A percentile compares a stretch with the other conserved stretches of the same genome.
phyloP scores from a whole-genome alignment of 2,888 invertebrate genomes.

The Troides oblongomaculatus region DNA sequence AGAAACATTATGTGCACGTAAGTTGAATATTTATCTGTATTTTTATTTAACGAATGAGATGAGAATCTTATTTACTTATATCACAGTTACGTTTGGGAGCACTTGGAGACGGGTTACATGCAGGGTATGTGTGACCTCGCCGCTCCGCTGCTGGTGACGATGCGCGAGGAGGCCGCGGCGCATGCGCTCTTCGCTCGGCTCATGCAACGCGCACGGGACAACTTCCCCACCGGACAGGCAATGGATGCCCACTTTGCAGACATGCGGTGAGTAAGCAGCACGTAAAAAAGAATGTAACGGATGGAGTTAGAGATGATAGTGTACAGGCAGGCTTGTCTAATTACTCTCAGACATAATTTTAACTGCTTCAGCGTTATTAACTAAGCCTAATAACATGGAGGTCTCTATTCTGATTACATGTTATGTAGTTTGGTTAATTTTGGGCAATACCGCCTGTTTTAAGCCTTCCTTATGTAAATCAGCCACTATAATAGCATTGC shows the following conservation, averaged over 20 bases:
- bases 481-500: too few relatives aligned
- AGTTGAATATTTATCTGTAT: slow-evolving; percentile 48
- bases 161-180: slow-evolving; percentile 94
- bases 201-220: slow-evolving; percentile 94
- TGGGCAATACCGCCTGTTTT: too few relatives aligned
- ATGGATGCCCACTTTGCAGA: slow-evolving; percentile 98
- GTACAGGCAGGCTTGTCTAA: too few relatives aligned
- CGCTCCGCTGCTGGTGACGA: slow-evolving; percentile 94
- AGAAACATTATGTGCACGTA: slow-evolving; percentile 98
- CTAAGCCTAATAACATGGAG: too few relatives aligned
- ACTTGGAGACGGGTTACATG: slow-evolving; percentile 96
- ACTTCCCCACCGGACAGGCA: slow-evolving; percentile 94
- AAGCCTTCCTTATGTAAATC: too few relatives aligned
- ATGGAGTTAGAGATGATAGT: not conserved
- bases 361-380: too few relatives aligned
- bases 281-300: not conserved
- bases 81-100: slow-evolving; percentile 96
- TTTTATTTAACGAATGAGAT: not conserved
- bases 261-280: slow-evolving; percentile 82
- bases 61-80: not conserved
- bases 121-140: slow-evolving; percentile 99
- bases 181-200: slow-evolving; percentile 95
- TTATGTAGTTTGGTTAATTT: too few relatives aligned
- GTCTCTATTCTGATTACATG: too few relatives aligned
- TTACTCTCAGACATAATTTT: too few relatives aligned